Conservation (phyloP, 2,888 invertebrate species). For the Agrotis ipsilon region DNA sequence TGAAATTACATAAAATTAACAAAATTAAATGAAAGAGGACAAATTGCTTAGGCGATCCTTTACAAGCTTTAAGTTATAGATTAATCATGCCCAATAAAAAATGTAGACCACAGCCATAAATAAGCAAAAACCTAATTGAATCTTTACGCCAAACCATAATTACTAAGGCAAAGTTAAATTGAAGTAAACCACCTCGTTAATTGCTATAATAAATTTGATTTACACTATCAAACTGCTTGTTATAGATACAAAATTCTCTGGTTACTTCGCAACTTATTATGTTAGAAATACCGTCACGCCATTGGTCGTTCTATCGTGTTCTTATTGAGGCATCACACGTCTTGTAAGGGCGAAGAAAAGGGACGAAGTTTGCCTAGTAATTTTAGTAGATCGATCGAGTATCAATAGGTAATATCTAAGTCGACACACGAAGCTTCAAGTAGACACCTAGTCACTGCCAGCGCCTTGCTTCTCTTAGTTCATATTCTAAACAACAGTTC, state of each 20-base stretch:
- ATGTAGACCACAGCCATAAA: constrained; percentile 11
- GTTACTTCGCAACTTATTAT: neutral
- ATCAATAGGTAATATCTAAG: neutral
- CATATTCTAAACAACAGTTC: neutral
- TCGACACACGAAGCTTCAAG: neutral
- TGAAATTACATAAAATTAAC: too few species aligned
- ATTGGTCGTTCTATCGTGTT: neutral
- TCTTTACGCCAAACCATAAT: constrained; percentile 18
- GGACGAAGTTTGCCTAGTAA: neutral
- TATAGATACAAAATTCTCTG: neutral
- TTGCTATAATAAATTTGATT: constrained; percentile 32
- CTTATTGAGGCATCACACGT: constrained; percentile 5
- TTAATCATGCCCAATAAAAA: neutral
- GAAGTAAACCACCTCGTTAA: constrained; percentile 19
- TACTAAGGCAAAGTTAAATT: constrained; percentile 19
- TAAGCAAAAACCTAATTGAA: constrained; percentile 15
- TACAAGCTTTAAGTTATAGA: too few species aligned
- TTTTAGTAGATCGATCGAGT: neutral
- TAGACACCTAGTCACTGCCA: too few species aligned
- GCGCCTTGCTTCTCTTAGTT: neutral
- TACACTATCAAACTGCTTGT: neutral
- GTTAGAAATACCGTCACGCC: constrained; percentile 9
- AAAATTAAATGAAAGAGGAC: too few species aligned
- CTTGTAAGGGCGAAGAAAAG: neutral
- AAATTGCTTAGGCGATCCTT: too few species aligned